Base-by-base conservation (phyloP, 2,888 invertebrate genomes). In the Arrhopalites spinosus region DNA sequence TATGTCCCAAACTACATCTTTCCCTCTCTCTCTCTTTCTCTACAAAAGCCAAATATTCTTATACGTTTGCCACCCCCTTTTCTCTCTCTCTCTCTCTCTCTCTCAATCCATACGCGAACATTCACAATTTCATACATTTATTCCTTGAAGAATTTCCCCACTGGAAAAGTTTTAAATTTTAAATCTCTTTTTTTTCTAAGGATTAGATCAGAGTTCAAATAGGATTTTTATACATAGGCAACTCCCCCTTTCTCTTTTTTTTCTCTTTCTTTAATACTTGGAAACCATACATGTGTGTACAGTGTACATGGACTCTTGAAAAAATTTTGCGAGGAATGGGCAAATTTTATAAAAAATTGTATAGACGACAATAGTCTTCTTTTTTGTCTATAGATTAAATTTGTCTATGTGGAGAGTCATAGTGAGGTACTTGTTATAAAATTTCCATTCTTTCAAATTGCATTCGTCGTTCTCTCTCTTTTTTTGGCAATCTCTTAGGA, bases 61-160 rank as follows among this genome's bases (percentile, higher is more conserved):
- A 50, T 50, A 20, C 15, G 17, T 5, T 3, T 11, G 2, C 50
- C n/a, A 20, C 3, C 50, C 50, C 15, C 50, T 3, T 50, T n/a
- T n/a, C 17, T 50, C 25, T 50, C n/a, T 15, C 15, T 15, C 50
- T 50, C 50, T 17, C 17, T 8, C 50, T 50, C 17, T 25, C 59
- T 50, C 20, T 50, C 59, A 59, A 59, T 23, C 59, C 50, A 53
- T 47, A 69, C 7, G 50, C 7, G 68, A 68, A 68, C 53, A 11
- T 63, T 61, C 45, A 45, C 61, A 43, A 59, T 72, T 59, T 72
- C 71, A 72, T 72, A 36, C 71, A 72, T 72, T 66, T 72, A 72
- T 61, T 69, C 69, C 27, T 36, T 15, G 20, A 29, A 59, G 53
- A 59, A 71, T 59, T 59, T 72, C 45, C 71, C 59, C 43, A 59